Evolutionary conservation across 2,888 invertebrate genomes (phyloP).

Genomic region (Rhamnusium bicolor): DNA sequence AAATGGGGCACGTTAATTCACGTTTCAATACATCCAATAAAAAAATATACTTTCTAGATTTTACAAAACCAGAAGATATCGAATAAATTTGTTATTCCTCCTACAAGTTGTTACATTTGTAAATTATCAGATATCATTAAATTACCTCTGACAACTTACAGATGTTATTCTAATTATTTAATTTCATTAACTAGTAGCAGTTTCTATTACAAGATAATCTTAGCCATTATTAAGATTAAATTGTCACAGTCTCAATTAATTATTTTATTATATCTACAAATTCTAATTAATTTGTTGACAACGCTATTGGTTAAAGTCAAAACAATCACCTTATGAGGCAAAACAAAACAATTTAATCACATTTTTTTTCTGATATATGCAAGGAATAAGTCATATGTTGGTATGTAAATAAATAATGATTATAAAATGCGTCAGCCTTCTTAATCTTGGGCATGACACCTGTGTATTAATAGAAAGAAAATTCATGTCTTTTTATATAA

Average conservation of each 20-base stretch:
- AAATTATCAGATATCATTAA: conserved; percentile 32
- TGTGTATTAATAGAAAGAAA: background rate
- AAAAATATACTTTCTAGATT: conserved; percentile 42
- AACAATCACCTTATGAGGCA: background rate
- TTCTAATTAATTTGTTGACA: too few relatives aligned
- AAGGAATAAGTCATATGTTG: background rate
- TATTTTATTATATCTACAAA: too few relatives aligned
- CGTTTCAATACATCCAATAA: conserved; percentile 13
- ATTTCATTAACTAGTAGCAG: conserved; percentile 18
- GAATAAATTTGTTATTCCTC: conserved; percentile 34
- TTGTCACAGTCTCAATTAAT: too few relatives aligned
- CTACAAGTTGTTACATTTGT: conserved; percentile 38
- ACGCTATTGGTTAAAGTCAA: too few relatives aligned
- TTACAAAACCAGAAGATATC: conserved; percentile 32
- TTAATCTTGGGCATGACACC: background rate
- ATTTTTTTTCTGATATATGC: background rate
- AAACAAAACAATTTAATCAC: background rate
- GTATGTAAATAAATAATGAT: background rate
- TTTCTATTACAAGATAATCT: background rate
- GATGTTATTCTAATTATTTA: conserved; percentile 26
- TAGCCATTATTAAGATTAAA: too few relatives aligned
- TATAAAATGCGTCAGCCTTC: background rate
- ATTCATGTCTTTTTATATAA: background rate
- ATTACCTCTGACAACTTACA: conserved; percentile 12
- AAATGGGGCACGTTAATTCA: conserved; percentile 31